Conservation (phyloP, 2,113 vertebrate genomes). For the Chaetura pelagica region DNA sequence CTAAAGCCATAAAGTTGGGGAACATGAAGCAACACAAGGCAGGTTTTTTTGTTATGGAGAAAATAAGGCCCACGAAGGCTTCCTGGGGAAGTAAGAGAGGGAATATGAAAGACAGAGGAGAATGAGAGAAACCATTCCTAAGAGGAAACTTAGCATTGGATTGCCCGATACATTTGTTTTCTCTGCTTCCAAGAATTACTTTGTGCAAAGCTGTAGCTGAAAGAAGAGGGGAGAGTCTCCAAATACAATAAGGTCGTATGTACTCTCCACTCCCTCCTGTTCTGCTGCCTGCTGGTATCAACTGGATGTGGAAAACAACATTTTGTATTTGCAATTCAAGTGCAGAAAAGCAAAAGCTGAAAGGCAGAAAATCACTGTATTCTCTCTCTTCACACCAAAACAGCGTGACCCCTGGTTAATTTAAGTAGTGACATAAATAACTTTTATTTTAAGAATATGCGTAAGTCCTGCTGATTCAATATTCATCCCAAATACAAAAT, state of each 20-base stretch:
- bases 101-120: not conserved
- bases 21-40: not conserved
- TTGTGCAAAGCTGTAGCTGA: not conserved
- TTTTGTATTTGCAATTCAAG: not conserved
- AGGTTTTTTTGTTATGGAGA: not conserved
- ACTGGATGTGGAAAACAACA: not conserved
- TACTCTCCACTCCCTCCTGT: not conserved
- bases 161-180: not conserved
- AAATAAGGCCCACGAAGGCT: not conserved
- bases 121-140: not conserved
- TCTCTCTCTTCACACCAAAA: not conserved
- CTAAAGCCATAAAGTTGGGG: not conserved
- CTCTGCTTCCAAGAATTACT: not conserved
- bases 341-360: not conserved
- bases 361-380: not conserved
- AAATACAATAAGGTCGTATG: not conserved
- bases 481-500: not conserved
- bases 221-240: not conserved
- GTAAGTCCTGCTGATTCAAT: constrained; percentile 14
- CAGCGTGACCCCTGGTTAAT: not conserved
- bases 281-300: not conserved
- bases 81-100: not conserved
- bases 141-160: not conserved
- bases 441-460: constrained; percentile 16
- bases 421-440: constrained; percentile 3